A percentile compares a stretch with the other conserved stretches of the same genome.
These are phyloP conservation scores for Metopolophium dirhodum DNA, from an alignment of 1,140 invertebrate species.

Conservation along the genomic window DNA sequence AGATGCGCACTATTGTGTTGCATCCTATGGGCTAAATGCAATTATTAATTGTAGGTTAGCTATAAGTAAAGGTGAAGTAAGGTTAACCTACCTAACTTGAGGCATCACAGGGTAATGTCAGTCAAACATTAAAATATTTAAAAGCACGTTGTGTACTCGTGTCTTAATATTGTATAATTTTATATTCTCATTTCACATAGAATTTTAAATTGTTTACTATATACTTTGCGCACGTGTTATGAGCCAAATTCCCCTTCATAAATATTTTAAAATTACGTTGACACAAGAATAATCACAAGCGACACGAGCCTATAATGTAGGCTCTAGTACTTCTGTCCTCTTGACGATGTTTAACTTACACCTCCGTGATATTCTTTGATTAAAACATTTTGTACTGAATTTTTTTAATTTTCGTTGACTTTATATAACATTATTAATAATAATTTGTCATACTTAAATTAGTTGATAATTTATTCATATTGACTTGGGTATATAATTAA, in stretches of 20 bases:
- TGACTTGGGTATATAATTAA: neutral
- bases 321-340: neutral
- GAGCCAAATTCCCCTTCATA: neutral
- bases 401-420: neutral
- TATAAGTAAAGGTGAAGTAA: too few relatives aligned
- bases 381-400: neutral
- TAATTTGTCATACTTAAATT: neutral
- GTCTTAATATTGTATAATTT: conserved; percentile 15
- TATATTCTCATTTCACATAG: neutral
- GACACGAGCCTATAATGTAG: neutral
- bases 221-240: neutral
- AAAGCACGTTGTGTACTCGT: neutral
- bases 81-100: neutral
- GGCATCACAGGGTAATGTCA: neutral
- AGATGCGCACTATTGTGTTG: neutral
- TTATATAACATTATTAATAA: neutral
- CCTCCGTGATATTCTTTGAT: neutral
- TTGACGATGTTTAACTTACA: neutral
- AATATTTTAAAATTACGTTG: neutral
- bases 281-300: neutral
- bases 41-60: too few relatives aligned
- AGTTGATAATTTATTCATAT: neutral
- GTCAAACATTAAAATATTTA: conserved; percentile 32
- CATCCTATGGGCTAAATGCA: neutral
- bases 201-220: neutral